Conservation (phyloP, 2,888 invertebrate genomes). For the Azorinus chamasolen region DNA sequence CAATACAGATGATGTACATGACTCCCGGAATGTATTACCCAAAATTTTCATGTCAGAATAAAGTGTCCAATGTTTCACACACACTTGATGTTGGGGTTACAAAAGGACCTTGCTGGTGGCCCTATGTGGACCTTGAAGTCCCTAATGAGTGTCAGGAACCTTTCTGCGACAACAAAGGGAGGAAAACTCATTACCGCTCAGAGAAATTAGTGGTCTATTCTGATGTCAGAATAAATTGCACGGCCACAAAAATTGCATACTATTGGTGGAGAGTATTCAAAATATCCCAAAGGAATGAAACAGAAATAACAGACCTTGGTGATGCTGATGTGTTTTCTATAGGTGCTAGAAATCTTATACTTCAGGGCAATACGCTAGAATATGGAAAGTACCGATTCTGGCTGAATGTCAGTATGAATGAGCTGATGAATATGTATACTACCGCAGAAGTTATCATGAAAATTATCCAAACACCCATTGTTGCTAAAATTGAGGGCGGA, state of each 20-base stretch:
- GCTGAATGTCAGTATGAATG: constrained; percentile 70
- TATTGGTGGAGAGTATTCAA: constrained; percentile 57
- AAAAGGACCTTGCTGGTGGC: constrained; percentile 65
- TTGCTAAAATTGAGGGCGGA: constrained; percentile 57
- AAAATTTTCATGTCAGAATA: constrained; percentile 45
- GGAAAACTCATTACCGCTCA: constrained; percentile 51
- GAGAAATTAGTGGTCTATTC: constrained; percentile 58
- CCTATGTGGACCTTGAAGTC: constrained; percentile 49
- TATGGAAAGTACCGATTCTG: constrained; percentile 67
- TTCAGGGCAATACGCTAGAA: constrained; percentile 48
- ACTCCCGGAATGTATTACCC: constrained; percentile 45
- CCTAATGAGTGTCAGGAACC: constrained; percentile 51
- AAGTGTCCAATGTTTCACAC: constrained; percentile 46
- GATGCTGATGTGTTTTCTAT: constrained; percentile 54
- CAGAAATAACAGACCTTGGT: constrained; percentile 46
- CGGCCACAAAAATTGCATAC: constrained; percentile 59
- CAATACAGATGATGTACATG: constrained; percentile 45
- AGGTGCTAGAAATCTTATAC: constrained; percentile 49
- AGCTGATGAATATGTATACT: constrained; percentile 63
- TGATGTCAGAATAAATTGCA: constrained; percentile 63
- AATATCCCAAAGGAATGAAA: constrained; percentile 52
- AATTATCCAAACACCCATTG: constrained; percentile 60
- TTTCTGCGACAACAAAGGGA: constrained; percentile 40
- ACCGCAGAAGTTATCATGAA: constrained; percentile 39
- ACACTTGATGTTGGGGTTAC: constrained; percentile 48